Base-by-base conservation (phyloP, 2,113 vertebrate genomes). In the Cercopithecus mona region DNA sequence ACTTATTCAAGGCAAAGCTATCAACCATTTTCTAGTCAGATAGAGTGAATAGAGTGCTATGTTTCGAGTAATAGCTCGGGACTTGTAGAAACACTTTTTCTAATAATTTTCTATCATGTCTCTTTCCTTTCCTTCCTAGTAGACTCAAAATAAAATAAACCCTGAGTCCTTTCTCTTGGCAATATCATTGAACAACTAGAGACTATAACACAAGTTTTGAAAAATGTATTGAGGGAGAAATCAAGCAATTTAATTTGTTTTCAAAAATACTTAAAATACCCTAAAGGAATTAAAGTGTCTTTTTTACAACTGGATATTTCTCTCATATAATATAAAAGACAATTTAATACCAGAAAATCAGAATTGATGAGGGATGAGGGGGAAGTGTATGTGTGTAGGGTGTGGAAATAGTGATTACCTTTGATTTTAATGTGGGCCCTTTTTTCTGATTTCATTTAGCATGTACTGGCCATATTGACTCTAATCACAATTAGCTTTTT, bases 61-160 rank as follows among this genome's bases (percentile, higher is more conserved):
- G 66, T 90, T 90, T 94, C 57, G 88, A 72, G 23, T 57, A 93
- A 97, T 84, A 72, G 70, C 45, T 94, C 30, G 43, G 72, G 76
- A 87, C 13, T 88, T 85, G 57, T 75, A 73, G 66, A 94, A 79
- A 83, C 16, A 55, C 16, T 61, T 92, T 90, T 68, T 59, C 35
- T 50, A 76, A 82, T 76, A 72, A 86, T 94, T 96, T 97, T 38
- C 55, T 75, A 35, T n/a, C 32, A 20, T 93, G 27, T 88, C 14
- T 45, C 30, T 96, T 95, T 85, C 83, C 75, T 93, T 92, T 88
- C 59, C 23, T 61, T 79, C 80, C 40, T 27, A 68, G 52, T 95
- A 88, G 50, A 84, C 18, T 83, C 50, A 88, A 48, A 89, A 70
- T 93, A 38, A 94, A 95, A 35, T 78, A 94, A 88, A 8, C 94